Evolutionary conservation across 2,888 invertebrate genomes (phyloP).

Genomic region (Smittia aterrima): DNA sequence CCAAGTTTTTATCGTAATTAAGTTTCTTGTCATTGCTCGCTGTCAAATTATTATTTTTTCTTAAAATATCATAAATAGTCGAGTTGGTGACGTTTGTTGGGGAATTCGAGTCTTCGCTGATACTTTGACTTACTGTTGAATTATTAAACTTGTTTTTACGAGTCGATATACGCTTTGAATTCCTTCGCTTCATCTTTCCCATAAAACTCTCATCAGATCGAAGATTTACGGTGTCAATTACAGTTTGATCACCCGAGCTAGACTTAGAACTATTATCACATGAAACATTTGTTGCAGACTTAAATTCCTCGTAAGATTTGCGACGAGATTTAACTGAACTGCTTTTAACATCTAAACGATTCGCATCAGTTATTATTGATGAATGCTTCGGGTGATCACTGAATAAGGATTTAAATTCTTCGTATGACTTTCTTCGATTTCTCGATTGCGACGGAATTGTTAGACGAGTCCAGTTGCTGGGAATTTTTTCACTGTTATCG

Average conservation of each 20-base stretch:
- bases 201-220: not conserved
- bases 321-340: slow-evolving; percentile 49
- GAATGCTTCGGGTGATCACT: slow-evolving; percentile 33
- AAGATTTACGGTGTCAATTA: not conserved
- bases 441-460: slow-evolving; percentile 48
- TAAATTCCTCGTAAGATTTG: slow-evolving; percentile 55
- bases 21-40: not conserved
- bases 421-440: slow-evolving; percentile 54
- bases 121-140: not conserved
- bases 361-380: not conserved
- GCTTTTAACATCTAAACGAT: not conserved
- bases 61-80: slow-evolving; percentile 42
- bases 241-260: not conserved
- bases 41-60: not conserved
- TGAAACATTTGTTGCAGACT: slow-evolving; percentile 50
- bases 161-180: slow-evolving; percentile 32
- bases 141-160: not conserved
- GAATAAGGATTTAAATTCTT: slow-evolving; percentile 54
- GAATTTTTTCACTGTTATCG: not conserved
- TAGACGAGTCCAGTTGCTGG: slow-evolving; percentile 18
- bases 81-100: not conserved
- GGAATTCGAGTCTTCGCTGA: not conserved
- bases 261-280: slow-evolving; percentile 22
- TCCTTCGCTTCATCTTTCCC: slow-evolving; percentile 37
- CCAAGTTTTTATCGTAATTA: slow-evolving; percentile 34